Evolutionary conservation across 2,888 invertebrate genomes (phyloP).

Genomic region (Oligia strigilis): DNA sequence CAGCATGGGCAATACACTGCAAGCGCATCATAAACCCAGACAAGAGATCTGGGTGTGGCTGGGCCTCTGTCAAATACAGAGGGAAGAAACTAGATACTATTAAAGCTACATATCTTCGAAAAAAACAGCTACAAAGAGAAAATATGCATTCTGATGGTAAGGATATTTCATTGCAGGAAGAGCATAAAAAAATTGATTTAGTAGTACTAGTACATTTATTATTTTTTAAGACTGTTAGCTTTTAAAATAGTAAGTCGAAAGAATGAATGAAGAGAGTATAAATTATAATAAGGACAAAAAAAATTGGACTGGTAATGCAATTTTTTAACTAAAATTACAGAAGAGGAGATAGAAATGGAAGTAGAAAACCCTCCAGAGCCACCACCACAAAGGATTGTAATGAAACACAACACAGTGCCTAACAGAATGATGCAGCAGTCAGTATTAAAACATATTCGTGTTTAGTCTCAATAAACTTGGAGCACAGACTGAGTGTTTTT

Average conservation of each 20-base stretch:
- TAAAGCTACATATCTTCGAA: conserved; percentile 96
- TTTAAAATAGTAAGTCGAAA: not conserved
- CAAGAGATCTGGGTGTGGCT: conserved; percentile 97
- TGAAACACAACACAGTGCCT: conserved; percentile 94
- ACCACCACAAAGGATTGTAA: conserved; percentile 92
- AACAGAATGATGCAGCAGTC: conserved; percentile 95
- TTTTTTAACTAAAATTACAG: conserved; percentile 75
- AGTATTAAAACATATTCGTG: conserved; percentile 77
- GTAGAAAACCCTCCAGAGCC: conserved; percentile 91
- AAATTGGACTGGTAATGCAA: not conserved
- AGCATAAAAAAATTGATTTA: no score
- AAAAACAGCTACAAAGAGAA: conserved; percentile 91
- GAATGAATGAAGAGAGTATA: not conserved
- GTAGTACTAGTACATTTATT: no score
- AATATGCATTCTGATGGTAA: conserved; percentile 88
- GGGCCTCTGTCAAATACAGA: conserved; percentile 97
- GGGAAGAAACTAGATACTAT: conserved; percentile 97
- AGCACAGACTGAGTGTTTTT: conserved; percentile 7
- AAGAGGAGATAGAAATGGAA: conserved; percentile 91
- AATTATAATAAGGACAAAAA: not conserved
- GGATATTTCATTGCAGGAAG: not conserved
- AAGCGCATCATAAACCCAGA: conserved; percentile 97
- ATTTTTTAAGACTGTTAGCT: no score
- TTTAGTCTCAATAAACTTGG: conserved; percentile 30
- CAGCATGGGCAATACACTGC: conserved; percentile 98